Base-by-base conservation (phyloP, 2,888 invertebrate genomes). In the Eilema sororculum region DNA sequence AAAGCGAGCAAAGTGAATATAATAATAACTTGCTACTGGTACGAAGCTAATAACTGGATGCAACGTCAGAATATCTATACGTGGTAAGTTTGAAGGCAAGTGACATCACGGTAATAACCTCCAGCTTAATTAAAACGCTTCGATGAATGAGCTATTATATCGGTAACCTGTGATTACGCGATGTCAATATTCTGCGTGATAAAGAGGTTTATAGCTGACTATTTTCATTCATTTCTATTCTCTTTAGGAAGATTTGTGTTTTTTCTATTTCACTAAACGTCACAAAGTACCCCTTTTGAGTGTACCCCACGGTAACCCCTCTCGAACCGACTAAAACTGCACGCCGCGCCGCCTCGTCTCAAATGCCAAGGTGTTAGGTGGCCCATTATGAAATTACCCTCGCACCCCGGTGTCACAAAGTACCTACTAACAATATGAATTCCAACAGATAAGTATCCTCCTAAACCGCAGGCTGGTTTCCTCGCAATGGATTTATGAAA, bases 91-190 rank as follows among this genome's bases (percentile, higher is more conserved):
- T 76, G 77, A 79, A 78, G 78, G 76, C 82, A 81, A 78, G 79
- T 82, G 81, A 84, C 83, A 77, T 80, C 77, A 73, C 65, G 68
- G 78, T 84, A 81, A 88, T 88, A 87, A 88, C 86, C 81, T 81
- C 84, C 75, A 75, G 81, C 82, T 86, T 89, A 89, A 91, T 91
- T 89, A 90, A 88, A 89, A 86, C 84, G 86, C 81, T 78, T 80
- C 84, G 82, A 80, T 82, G 83, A 85, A 86, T 87, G 84, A 84
- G 85, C 86, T 84, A 84, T 83, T 83, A 85, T 78, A 79, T 78
- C 75, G 80, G 81, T 81, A 81, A 76, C 61, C 67, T 60, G 66
- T 65, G 68, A 79, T 72, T 63, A 76, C 74, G 67, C 74, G 61
- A 72, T 66, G 59, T 70, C 78, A 71, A 79, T 80, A 67, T 75